A percentile compares a stretch with the other conserved stretches of the same genome.
phyloP scores from a whole-genome alignment of 2,888 invertebrate genomes.

The Ctena decussata region DNA sequence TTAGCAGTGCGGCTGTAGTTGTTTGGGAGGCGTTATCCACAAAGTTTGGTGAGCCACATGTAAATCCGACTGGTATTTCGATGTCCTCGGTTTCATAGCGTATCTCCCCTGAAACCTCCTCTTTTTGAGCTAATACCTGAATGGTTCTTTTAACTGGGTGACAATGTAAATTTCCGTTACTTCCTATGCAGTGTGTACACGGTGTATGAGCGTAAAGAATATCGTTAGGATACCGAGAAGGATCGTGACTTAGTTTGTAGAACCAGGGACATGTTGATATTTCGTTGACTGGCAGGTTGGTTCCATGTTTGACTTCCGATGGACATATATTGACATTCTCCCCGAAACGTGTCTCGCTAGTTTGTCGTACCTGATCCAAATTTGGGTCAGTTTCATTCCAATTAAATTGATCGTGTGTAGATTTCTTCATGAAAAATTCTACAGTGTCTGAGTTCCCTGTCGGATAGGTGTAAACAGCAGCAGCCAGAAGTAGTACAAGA shows the following conservation, averaged over 20 bases:
- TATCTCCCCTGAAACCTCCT: not conserved
- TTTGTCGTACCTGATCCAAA: not conserved
- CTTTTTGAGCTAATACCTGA: too few relatives aligned
- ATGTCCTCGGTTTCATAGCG: not conserved
- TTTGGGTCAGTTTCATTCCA: not conserved
- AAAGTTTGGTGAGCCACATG: slow-evolving; percentile 27
- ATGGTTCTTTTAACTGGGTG: too few relatives aligned
- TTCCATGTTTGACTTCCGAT: not conserved
- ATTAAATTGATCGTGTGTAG: not conserved
- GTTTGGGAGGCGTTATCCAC: too few relatives aligned
- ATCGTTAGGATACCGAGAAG: too few relatives aligned
- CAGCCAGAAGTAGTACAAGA: too few relatives aligned
- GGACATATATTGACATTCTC: not conserved
- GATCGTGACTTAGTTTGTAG: not conserved
- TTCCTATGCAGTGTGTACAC: too few relatives aligned
- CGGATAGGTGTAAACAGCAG: not conserved
- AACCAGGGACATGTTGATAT: not conserved
- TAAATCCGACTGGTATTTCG: slow-evolving; percentile 31
- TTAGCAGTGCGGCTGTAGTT: too few relatives aligned
- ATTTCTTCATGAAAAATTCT: not conserved
- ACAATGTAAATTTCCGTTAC: too few relatives aligned
- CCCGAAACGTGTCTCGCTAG: not conserved
- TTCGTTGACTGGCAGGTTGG: not conserved
- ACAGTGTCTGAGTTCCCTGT: too few relatives aligned
- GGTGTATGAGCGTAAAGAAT: too few relatives aligned